Percentiles rank a stretch among this genome's conserved stretches.
phyloP scores from a whole-genome alignment of 2,888 invertebrate species.

The Sinodicranocentrus sp. region DNA sequence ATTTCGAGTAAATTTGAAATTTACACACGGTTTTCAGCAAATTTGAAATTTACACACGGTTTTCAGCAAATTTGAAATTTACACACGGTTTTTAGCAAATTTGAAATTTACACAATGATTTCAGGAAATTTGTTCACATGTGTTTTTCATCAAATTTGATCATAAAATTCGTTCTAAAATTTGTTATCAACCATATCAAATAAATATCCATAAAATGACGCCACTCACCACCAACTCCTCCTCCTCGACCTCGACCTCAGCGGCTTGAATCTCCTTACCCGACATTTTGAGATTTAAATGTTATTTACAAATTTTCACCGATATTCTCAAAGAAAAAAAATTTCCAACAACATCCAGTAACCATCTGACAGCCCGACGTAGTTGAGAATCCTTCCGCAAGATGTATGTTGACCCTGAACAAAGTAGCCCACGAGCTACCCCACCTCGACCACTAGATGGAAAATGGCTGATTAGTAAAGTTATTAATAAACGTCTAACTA shows the following conservation, averaged over 20 bases:
- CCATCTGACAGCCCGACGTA: too few relatives aligned
- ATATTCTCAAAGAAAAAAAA: not conserved
- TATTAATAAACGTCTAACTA: too few relatives aligned
- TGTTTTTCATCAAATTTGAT: not conserved
- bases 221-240: conserved; percentile 46
- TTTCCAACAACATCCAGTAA: not conserved
- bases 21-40: too few relatives aligned
- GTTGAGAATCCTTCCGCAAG: not conserved
- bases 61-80: too few relatives aligned
- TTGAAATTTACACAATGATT: too few relatives aligned
- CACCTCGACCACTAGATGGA: not conserved
- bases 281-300: conserved; percentile 23
- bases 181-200: not conserved
- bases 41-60: too few relatives aligned
- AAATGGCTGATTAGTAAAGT: too few relatives aligned
- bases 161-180: not conserved
- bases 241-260: conserved; percentile 32
- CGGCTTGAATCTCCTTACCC: conserved; percentile 24
- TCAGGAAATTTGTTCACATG: too few relatives aligned
- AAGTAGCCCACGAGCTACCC: not conserved
- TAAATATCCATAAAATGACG: not conserved
- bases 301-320: not conserved
- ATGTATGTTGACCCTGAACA: not conserved
- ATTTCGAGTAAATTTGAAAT: too few relatives aligned
- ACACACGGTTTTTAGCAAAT: too few relatives aligned